Evolutionary conservation across 1,140 invertebrate species (phyloP).

Genomic region (Epicauta chinensis): DNA sequence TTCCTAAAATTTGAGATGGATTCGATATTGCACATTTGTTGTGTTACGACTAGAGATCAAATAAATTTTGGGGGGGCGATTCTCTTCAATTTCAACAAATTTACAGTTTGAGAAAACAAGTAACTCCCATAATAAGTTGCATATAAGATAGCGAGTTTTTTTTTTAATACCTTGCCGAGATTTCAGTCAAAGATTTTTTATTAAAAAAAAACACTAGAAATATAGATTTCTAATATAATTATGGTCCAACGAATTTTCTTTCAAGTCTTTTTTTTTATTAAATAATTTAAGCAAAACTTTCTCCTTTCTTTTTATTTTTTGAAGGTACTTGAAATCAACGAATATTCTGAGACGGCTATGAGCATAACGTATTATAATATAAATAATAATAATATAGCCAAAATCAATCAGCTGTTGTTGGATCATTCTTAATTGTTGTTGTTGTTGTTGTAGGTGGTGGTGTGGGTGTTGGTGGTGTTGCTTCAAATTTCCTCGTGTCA

Average conservation of each 20-base stretch:
- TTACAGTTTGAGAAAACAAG: too few relatives aligned
- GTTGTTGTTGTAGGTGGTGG: too few relatives aligned
- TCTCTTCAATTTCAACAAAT: too few relatives aligned
- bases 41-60: background rate
- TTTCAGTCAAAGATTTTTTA: slow-evolving; percentile 9
- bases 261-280: slow-evolving; percentile 3
- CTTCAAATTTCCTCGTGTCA: slow-evolving; percentile 75
- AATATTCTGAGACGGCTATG: slow-evolving; percentile 3
- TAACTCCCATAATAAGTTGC: slow-evolving; percentile 6
- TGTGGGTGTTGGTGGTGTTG: too few relatives aligned
- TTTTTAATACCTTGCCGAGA: slow-evolving; percentile 15
- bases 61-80: too few relatives aligned
- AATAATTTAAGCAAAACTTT: too few relatives aligned
- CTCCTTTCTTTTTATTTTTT: too few relatives aligned
- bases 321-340: too few relatives aligned
- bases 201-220: slow-evolving; percentile 7
- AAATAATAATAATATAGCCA: slow-evolving; percentile 38
- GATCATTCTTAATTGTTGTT: slow-evolving; percentile 39
- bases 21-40: background rate
- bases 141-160: slow-evolving; percentile 5
- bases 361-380: slow-evolving; percentile 32
- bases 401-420: slow-evolving; percentile 43
- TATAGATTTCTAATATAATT: too few relatives aligned
- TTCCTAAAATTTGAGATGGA: background rate
- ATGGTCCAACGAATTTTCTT: slow-evolving; percentile 13